These are phyloP conservation scores for Gonatopus flavifemur DNA, from an alignment of 1,140 invertebrate genomes.

Conservation along the genomic window DNA sequence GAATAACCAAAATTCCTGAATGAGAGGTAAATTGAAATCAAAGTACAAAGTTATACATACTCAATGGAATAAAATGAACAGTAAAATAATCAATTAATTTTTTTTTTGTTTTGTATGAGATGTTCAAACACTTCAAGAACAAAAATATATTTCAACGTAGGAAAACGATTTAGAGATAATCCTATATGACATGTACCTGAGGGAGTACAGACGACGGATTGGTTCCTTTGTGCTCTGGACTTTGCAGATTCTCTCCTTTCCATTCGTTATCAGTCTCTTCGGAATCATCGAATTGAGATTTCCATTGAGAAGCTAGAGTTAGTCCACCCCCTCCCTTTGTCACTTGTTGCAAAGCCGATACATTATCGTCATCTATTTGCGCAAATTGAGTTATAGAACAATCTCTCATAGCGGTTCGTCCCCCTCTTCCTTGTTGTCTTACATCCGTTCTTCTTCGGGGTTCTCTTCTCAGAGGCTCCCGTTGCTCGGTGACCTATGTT, in stretches of 20 bases:
- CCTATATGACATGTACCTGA: conserved; percentile 43
- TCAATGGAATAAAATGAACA: no score
- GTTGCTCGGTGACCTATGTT: conserved; percentile 53
- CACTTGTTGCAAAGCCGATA: conserved; percentile 84
- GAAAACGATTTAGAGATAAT: no score
- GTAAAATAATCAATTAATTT: no score
- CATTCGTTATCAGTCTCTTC: conserved; percentile 92
- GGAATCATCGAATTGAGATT: conserved; percentile 91
- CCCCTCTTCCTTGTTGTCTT: conserved; percentile 47
- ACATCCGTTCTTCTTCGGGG: conserved; percentile 44
- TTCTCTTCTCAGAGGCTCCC: conserved; percentile 53
- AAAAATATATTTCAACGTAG: no score
- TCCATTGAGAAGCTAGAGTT: conserved; percentile 88
- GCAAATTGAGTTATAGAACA: conserved; percentile 84
- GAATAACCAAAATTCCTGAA: no score
- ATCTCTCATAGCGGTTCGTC: conserved; percentile 54
- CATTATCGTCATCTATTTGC: conserved; percentile 90
- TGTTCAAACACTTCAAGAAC: no score
- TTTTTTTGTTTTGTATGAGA: no score
- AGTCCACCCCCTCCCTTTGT: conserved; percentile 74
- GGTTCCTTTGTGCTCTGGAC: conserved; percentile 66
- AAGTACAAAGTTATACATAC: no score
- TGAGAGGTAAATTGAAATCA: no score
- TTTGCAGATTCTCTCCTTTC: conserved; percentile 78
- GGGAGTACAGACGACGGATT: conserved; percentile 36